A percentile compares a stretch with the other conserved stretches of the same genome.
Conservation (phyloP, 2,888 invertebrate genomes). For the Melanargia galathea region DNA sequence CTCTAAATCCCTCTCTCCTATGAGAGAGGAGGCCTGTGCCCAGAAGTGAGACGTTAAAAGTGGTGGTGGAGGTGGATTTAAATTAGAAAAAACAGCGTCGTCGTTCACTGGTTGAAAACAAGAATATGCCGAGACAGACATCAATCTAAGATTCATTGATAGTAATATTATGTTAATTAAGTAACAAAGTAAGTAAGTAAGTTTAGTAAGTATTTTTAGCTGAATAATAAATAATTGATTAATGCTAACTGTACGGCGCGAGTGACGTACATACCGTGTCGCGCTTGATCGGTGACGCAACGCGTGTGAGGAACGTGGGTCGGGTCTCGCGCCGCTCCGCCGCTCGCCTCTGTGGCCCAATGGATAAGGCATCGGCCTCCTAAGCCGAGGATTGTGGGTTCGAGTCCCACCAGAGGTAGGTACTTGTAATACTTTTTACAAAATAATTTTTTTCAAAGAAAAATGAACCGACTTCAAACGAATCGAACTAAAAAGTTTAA, state of each 20-base stretch:
- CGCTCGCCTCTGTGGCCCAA: slow-evolving; percentile 92
- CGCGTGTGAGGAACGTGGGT: slow-evolving; percentile 35
- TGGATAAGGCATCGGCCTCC: slow-evolving; percentile 90
- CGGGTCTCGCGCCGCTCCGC: slow-evolving; percentile 85
- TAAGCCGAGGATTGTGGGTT: slow-evolving; percentile 90
- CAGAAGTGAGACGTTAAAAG: too few species aligned
- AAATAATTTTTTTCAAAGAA: neutral
- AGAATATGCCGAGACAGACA: neutral
- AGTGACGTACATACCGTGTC: slow-evolving; percentile 58
- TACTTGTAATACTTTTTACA: slow-evolving; percentile 56
- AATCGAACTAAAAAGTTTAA: too few species aligned
- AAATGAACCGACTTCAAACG: too few species aligned
- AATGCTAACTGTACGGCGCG: slow-evolving; percentile 52
- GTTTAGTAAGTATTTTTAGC: too few species aligned
- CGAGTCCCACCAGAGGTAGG: slow-evolving; percentile 95
- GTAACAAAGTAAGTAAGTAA: too few species aligned
- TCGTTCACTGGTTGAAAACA: neutral
- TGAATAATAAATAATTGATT: slow-evolving; percentile 46
- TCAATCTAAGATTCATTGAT: neutral
- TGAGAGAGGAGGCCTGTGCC: too few species aligned
- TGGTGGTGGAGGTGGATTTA: neutral
- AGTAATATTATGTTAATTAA: slow-evolving; percentile 14
- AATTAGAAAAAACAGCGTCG: neutral
- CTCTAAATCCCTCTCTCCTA: too few species aligned
- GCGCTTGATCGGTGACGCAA: slow-evolving; percentile 50